Conservation (phyloP, 2,113 vertebrate species). For the Oryzias javanicus region DNA sequence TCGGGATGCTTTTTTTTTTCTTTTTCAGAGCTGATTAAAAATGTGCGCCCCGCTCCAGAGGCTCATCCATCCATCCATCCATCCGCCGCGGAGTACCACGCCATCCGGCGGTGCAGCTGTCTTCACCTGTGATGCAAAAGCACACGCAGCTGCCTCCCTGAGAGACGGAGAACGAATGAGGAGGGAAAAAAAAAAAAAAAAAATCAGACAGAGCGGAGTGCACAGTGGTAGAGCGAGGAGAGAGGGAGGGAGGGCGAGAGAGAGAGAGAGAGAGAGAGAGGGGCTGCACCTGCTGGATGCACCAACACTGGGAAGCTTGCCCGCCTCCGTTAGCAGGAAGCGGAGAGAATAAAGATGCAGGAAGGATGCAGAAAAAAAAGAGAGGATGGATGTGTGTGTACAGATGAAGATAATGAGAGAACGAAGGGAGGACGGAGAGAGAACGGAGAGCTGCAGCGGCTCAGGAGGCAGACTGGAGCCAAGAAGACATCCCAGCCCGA, state of each 20-base stretch:
- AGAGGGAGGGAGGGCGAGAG: slow-evolving; percentile 62
- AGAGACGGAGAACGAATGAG: slow-evolving; percentile 65
- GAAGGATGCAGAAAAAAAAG: slow-evolving; percentile 47
- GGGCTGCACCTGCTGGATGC: slow-evolving; percentile 71
- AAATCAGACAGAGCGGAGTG: slow-evolving; percentile 47
- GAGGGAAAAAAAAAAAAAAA: slow-evolving; percentile 9
- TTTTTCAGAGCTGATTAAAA: slow-evolving; percentile 43
- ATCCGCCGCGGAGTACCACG: slow-evolving; percentile 22
- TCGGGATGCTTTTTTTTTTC: slow-evolving; percentile 35
- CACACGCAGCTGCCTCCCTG: slow-evolving; percentile 57
- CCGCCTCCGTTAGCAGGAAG: slow-evolving; percentile 62
- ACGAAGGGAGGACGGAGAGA: slow-evolving; percentile 14
- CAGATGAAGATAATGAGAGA: slow-evolving; percentile 57
- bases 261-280: slow-evolving; percentile 72
- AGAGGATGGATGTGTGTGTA: slow-evolving; percentile 43
- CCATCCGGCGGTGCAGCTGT: slow-evolving; percentile 49
- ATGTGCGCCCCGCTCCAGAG: slow-evolving; percentile 16
- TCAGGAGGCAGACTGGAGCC: slow-evolving; percentile 33
- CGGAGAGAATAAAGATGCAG: slow-evolving; percentile 50
- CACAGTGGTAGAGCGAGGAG: slow-evolving; percentile 47
- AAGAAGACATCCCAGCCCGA: slow-evolving; percentile 68
- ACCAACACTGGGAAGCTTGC: slow-evolving; percentile 65
- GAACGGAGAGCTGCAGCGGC: slow-evolving; percentile 43
- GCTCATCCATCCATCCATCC: slow-evolving; percentile 20
- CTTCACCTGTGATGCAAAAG: slow-evolving; percentile 58